Evolutionary conservation across 2,888 invertebrate genomes (phyloP), one percentile per base, ranked within the genome.

Genomic region (Pterostichus niger): DNA sequence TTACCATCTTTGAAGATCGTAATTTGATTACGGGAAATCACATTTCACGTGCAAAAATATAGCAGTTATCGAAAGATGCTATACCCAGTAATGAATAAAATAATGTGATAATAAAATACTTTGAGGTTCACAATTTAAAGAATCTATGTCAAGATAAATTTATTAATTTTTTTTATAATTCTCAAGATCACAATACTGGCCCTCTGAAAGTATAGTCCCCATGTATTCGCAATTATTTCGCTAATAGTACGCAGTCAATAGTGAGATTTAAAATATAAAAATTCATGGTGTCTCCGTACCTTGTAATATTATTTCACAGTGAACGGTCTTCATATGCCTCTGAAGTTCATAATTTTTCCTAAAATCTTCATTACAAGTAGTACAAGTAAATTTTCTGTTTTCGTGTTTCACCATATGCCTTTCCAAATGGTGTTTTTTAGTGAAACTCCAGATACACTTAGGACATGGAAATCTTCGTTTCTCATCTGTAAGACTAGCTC

Each of bases 401-500:
- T 81, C 81, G 24, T 81, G 81, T 24, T 81, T 81, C 6, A 68
- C 17, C 81, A 81, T 81, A 71, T 81, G 81, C 7, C 81, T 52
- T 40, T 81, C 81, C 49, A 81, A 54, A 24, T 81, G 81, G 17
- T 81, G 81, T n/a, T 81, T 81, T 44, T 81, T 81, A 4, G 81
- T 81, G 35, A 81, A 81, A 40, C 71, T 81, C 81, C 81, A 81
- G 13, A 56, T 54, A n/a, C 81, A 81, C 15, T 71, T 49, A 6
- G 81, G 24, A 56, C 81, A 81, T 10, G 81, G 52, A 81, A 71
- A 81, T 24, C 71, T 46, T 5, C 81, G 54, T 44, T 54, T 71
- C 10, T 81, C 71, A 54, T 81, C 81, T 11, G 49, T 71, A 6
- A 81, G 56, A 73, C 81, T 81, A 33, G 81, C 54, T 17, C 81